phyloP scores from a whole-genome alignment of 2,888 invertebrate genomes.

The Caenorhabditis doughertyi region DNA sequence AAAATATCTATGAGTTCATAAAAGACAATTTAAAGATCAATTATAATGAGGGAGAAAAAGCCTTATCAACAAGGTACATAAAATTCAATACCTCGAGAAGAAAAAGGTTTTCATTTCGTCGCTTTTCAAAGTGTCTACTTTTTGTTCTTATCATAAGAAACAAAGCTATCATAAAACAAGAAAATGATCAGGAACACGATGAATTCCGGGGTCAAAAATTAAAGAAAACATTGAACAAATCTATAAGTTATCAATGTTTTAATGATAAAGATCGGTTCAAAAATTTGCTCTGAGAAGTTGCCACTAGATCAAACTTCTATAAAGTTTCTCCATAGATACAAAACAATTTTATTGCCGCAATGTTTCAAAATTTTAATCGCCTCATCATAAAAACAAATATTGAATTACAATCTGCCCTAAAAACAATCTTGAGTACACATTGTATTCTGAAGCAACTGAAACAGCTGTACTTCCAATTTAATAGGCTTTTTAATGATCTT shows the following conservation, averaged over 20 bases:
- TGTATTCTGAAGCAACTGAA: neutral
- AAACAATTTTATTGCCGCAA: too few relatives aligned
- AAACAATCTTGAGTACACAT: neutral
- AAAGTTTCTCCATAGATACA: too few relatives aligned
- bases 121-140: conserved; percentile 21
- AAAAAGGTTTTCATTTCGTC: conserved; percentile 19
- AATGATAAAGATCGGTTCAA: too few relatives aligned
- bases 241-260: too few relatives aligned
- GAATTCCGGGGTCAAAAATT: conserved; percentile 10
- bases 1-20: neutral
- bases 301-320: too few relatives aligned
- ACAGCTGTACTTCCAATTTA: conserved; percentile 1
- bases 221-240: neutral
- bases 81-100: conserved; percentile 12
- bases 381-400: too few relatives aligned
- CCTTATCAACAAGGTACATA: neutral
- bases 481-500: conserved; percentile 8
- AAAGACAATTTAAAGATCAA: conserved; percentile 23
- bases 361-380: too few relatives aligned
- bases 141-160: conserved; percentile 5
- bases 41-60: neutral
- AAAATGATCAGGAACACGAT: conserved; percentile 32
- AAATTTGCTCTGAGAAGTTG: too few relatives aligned
- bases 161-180: conserved; percentile 5
- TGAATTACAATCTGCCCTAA: too few relatives aligned